Percentiles rank a stretch among this genome's conserved stretches.
phyloP scores from a whole-genome alignment of 2,888 invertebrate genomes.

The Drosophila anomalata region DNA sequence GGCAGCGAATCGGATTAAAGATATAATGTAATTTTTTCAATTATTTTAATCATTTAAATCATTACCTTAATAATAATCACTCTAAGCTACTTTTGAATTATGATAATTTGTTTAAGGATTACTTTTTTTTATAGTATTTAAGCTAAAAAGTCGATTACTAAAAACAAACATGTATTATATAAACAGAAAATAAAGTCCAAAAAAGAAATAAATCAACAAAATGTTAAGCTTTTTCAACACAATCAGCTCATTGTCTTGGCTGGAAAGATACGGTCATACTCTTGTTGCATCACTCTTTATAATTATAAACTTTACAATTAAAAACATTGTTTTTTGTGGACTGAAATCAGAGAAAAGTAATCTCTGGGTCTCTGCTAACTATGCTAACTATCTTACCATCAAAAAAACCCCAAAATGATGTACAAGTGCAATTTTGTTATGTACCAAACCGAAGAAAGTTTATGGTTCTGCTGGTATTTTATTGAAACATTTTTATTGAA shows the following conservation, averaged over 20 bases:
- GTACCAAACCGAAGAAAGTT: not conserved
- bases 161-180: not conserved
- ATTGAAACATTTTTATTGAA: not conserved
- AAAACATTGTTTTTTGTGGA: no score
- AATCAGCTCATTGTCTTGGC: not conserved
- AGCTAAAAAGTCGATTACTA: no score
- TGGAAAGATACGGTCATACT: not conserved
- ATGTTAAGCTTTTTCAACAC: not conserved
- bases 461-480: not conserved
- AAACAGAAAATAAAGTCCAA: not conserved
- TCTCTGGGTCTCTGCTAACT: no score
- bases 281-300: no score
- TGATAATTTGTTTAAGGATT: no score
- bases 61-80: not conserved
- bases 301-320: no score
- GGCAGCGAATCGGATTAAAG: conserved; percentile 1
- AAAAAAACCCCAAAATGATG: no score
- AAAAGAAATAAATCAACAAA: no score
- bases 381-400: no score
- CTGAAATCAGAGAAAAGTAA: no score
- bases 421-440: not conserved
- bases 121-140: not conserved
- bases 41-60: not conserved
- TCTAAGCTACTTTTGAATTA: not conserved
- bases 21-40: not conserved